phyloP scores from a whole-genome alignment of 2,113 vertebrate genomes.

The Toxotes jaculatrix region DNA sequence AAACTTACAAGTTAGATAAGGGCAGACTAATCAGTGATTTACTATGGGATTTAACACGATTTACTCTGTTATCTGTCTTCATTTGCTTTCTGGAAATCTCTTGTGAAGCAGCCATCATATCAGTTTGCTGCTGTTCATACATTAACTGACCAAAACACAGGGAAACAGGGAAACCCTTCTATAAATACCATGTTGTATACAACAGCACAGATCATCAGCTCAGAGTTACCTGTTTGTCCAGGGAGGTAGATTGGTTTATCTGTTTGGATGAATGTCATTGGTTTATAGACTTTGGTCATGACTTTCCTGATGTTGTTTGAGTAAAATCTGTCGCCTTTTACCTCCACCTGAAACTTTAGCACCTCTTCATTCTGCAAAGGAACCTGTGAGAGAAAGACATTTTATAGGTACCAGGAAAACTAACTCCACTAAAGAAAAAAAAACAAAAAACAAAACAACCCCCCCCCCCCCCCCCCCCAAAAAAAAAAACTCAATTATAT shows the following conservation, averaged over 20 bases:
- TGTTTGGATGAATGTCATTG: slow-evolving; percentile 72
- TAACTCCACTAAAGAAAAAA: no score
- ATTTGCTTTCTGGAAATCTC: no score
- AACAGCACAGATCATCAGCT: no score
- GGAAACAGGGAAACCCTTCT: no score
- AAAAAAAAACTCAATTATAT: no score
- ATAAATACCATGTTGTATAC: no score
- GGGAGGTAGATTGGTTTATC: slow-evolving; percentile 81
- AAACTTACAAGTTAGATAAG: background rate
- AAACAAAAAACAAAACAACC: no score
- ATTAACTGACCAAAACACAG: background rate
- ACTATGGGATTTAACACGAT: background rate
- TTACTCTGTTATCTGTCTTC: background rate
- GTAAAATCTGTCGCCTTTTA: slow-evolving; percentile 66
- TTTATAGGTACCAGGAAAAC: no score
- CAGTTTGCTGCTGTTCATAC: background rate
- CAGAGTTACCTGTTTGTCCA: slow-evolving; percentile 77
- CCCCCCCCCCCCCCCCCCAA: no score
- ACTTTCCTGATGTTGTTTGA: slow-evolving; percentile 72
- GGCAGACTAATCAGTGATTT: background rate
- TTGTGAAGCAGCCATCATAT: background rate
- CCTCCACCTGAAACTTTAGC: slow-evolving; percentile 61
- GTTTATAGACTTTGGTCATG: slow-evolving; percentile 51
- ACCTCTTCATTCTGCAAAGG: slow-evolving; percentile 51
- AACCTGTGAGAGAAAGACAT: slow-evolving; percentile 43